A percentile compares a stretch with the other conserved stretches of the same genome.
These are phyloP conservation scores for Megaustenia siamemsis DNA, from an alignment of 2,888 invertebrate species.

Conservation along the genomic window DNA sequence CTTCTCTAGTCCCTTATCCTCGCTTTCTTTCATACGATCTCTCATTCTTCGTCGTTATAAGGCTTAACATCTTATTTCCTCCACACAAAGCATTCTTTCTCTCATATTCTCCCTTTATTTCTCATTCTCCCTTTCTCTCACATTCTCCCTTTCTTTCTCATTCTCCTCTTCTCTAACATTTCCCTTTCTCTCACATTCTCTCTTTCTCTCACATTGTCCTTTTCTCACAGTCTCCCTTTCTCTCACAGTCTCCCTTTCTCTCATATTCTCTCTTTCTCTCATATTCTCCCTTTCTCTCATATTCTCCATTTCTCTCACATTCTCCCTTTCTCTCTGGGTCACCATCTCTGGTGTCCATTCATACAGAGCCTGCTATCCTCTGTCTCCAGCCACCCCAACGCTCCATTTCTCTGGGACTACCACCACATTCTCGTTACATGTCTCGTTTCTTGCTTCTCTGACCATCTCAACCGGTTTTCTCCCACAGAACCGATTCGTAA, in stretches of 20 bases:
- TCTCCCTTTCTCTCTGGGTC: neutral
- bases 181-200: neutral
- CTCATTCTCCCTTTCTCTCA: neutral
- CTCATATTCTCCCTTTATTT: neutral
- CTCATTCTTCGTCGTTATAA: neutral
- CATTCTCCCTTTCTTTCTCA: neutral
- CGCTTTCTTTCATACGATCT: neutral
- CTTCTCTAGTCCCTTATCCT: neutral
- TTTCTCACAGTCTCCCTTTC: neutral
- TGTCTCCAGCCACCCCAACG: no score
- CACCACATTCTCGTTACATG: no score
- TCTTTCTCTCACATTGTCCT: neutral
- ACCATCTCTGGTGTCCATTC: neutral
- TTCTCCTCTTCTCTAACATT: neutral
- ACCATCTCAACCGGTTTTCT: no score
- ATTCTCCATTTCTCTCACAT: neutral
- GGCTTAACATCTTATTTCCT: neutral
- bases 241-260: neutral
- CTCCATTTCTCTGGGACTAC: no score
- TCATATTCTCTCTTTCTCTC: neutral
- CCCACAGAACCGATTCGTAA: no score
- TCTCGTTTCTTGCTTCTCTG: no score
- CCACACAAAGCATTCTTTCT: neutral
- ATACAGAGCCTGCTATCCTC: neutral
- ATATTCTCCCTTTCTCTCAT: neutral